phyloP scores from a whole-genome alignment of 2,888 invertebrate genomes.

The Nemotelus nigrinus region DNA sequence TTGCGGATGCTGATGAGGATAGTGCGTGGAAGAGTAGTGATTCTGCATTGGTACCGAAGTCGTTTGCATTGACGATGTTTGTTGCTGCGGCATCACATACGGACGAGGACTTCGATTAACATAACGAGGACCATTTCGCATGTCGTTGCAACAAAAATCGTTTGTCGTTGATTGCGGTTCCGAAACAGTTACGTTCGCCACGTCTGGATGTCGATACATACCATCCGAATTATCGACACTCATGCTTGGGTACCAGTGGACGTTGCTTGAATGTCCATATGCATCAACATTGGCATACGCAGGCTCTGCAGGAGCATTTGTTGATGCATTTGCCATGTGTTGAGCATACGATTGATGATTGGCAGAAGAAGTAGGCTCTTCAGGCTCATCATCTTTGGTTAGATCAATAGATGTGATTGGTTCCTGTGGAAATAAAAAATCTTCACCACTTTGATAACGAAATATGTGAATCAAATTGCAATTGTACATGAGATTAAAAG shows the following conservation, averaged over 20 bases:
- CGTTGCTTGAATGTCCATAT: not conserved
- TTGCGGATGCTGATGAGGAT: constrained; percentile 9
- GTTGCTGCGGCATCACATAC: not conserved
- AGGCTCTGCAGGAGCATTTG: not conserved
- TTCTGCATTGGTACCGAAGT: not conserved
- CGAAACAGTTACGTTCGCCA: not conserved
- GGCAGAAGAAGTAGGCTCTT: constrained; percentile 33
- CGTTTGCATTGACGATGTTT: not conserved
- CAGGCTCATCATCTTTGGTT: constrained; percentile 69
- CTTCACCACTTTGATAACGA: too few relatives aligned
- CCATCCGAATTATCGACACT: not conserved
- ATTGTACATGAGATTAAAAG: too few relatives aligned
- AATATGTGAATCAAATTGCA: too few relatives aligned
- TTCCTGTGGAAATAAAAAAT: constrained; percentile 57
- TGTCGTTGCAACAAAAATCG: constrained; percentile 6
- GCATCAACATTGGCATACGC: not conserved
- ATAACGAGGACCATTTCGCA: constrained; percentile 2
- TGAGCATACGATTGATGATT: not conserved
- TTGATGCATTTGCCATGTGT: not conserved
- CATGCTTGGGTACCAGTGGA: constrained; percentile 22
- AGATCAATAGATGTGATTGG: constrained; percentile 69
- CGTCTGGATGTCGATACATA: not conserved
- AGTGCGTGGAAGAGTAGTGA: not conserved
- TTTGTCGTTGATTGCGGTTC: constrained; percentile 17
- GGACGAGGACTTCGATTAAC: not conserved